phyloP scores from a whole-genome alignment of 2,888 invertebrate genomes.

The Hyposoter dolosus region DNA sequence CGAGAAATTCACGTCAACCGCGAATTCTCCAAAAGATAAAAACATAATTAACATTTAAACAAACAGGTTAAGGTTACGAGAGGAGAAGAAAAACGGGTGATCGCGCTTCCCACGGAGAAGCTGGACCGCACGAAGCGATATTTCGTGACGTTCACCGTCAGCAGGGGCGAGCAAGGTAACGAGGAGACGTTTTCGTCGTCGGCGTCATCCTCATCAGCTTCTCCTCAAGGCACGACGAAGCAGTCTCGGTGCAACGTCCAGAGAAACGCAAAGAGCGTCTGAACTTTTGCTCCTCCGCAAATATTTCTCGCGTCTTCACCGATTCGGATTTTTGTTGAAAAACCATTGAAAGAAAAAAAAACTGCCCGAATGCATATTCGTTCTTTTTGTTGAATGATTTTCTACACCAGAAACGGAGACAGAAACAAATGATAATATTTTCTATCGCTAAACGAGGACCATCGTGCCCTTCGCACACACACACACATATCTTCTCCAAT shows the following conservation, averaged over 20 bases:
- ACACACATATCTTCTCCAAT: background rate
- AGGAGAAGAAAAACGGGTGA: slow-evolving; percentile 93
- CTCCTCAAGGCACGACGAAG: background rate
- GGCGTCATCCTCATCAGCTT: background rate
- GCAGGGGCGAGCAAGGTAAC: slow-evolving; percentile 87
- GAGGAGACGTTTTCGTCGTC: slow-evolving; percentile 70
- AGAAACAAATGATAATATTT: slow-evolving; percentile 1
- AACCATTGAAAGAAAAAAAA: background rate
- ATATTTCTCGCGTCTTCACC: background rate
- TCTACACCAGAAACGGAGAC: background rate
- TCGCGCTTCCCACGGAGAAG: slow-evolving; percentile 94
- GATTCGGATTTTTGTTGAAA: background rate
- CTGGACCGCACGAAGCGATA: slow-evolving; percentile 95
- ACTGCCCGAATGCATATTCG: background rate
- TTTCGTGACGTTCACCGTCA: slow-evolving; percentile 96
- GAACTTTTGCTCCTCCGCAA: background rate
- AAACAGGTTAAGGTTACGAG: slow-evolving; percentile 91
- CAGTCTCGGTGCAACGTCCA: background rate
- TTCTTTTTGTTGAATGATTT: background rate
- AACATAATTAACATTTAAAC: background rate
- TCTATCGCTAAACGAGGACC: slow-evolving; percentile 1
- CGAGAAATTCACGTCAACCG: too few species aligned
- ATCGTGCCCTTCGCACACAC: background rate
- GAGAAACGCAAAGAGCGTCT: slow-evolving; percentile 7
- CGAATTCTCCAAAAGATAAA: too few species aligned